phyloP scores from a whole-genome alignment of 2,888 invertebrate genomes.

The Chloroclystis v-ata region DNA sequence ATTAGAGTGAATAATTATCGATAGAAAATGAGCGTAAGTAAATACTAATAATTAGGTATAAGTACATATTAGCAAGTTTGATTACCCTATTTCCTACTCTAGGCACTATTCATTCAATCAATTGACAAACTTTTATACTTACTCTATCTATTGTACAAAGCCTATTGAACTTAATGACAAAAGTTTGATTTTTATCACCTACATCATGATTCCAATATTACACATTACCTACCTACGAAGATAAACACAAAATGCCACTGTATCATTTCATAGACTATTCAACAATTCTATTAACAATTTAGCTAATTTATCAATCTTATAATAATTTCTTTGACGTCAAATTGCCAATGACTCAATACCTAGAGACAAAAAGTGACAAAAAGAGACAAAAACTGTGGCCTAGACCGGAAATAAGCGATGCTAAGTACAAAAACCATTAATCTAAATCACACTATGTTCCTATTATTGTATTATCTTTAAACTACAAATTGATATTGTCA shows the following conservation, averaged over 20 bases:
- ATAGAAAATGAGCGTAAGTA: constrained; percentile 42
- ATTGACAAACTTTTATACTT: constrained; percentile 59
- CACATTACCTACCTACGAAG: neutral
- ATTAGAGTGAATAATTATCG: constrained; percentile 3
- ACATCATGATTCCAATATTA: neutral
- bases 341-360: constrained; percentile 66
- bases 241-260: too few relatives aligned
- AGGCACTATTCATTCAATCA: constrained; percentile 72
- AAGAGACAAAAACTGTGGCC: neutral
- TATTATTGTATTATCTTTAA: constrained; percentile 20
- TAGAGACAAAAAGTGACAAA: too few relatives aligned
- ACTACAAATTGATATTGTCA: constrained; percentile 52
- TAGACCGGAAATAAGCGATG: constrained; percentile 1
- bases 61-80: constrained; percentile 15
- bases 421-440: constrained; percentile 14
- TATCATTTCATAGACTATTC: neutral
- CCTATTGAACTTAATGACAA: constrained; percentile 12
- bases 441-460: constrained; percentile 33
- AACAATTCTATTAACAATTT: neutral
- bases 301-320: neutral
- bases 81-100: constrained; percentile 42
- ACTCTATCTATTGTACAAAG: constrained; percentile 16
- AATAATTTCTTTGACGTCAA: constrained; percentile 28
- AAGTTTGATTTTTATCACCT: constrained; percentile 4
- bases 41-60: constrained; percentile 5